Conservation (phyloP, 2,888 invertebrate species). For the Theretra japonica region DNA sequence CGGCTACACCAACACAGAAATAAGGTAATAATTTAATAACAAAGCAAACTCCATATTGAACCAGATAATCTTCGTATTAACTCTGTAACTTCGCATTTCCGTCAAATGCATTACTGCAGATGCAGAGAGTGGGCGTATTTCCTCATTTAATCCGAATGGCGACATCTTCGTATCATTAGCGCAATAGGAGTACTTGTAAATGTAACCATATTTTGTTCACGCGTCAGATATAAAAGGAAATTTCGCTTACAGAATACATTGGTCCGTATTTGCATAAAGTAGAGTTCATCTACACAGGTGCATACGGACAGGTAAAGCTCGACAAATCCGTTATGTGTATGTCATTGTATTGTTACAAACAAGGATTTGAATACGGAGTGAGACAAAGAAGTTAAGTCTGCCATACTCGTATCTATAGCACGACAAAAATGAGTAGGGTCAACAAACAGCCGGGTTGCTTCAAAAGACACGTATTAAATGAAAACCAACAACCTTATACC, state of each 20-base stretch:
- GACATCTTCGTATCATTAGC: conserved; percentile 31
- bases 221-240: neutral
- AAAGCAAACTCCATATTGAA: conserved; percentile 18
- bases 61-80: conserved; percentile 30
- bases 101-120: conserved; percentile 52
- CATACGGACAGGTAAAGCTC: conserved; percentile 4
- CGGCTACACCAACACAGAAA: neutral
- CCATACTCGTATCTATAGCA: conserved; percentile 7
- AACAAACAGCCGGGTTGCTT: neutral
- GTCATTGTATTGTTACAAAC: conserved; percentile 33
- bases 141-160: conserved; percentile 69
- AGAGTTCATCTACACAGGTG: conserved; percentile 16
- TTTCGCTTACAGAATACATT: conserved; percentile 8
- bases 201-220: conserved; percentile 32
- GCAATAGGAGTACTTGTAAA: conserved; percentile 37
- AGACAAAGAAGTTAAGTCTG: conserved; percentile 39
- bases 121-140: conserved; percentile 66
- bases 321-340: conserved; percentile 26
- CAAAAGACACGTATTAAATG: neutral
- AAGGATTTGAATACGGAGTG: conserved; percentile 33
- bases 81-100: conserved; percentile 56
- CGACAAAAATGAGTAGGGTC: conserved; percentile 5
- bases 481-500: neutral
- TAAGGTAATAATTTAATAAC: neutral
- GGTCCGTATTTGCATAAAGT: conserved; percentile 18